Evolutionary conservation across 2,113 vertebrate species (phyloP), one percentile per base, ranked within the genome.

Genomic region (Paramisgurnus dabryanus): DNA sequence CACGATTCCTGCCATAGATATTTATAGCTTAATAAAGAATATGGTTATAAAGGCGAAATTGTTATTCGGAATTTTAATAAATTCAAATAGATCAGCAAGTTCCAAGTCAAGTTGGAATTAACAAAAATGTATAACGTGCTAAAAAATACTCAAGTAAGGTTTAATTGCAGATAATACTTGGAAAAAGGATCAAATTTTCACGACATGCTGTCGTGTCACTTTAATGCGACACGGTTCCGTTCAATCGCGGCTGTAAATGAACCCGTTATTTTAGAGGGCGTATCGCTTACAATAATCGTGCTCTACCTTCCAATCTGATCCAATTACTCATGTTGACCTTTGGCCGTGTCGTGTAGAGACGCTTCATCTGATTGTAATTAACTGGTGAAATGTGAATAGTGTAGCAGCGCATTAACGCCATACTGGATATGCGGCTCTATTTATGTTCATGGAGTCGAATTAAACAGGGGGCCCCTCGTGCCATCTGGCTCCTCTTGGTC

Each of bases 401-500:
- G 68, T 41, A 65, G 76, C 39, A 39, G 10, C 27, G 40, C n/a
- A 58, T 78, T 82, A 78, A 78, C 50, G 76, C 58, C 4, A 6
- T 27, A 34, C 60, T 22, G 53, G 15, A n/a, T 27, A 65, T 9
- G 18, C 27, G 49, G 34, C 18, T 75, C 58, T 75, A 77, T 82
- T 72, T 81, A 63, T 83, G 74, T 69, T 68, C 67, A 53, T 78
- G 58, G 68, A 77, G 76, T 76, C 58, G 75, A 83, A 47, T 83
- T 81, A 81, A 83, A 79, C 69, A 81, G 79, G 61, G 53, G 76
- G 43, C 64, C 80, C 53, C 74, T 70, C 40, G 39, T 57, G 68
- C 85, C 85, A 86, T 86, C 85, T 86, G 85, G 76, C 73, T 57
- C 17, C 49, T 43, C 55, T 43, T n/a, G 15, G 13, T 49, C 61